Base-by-base conservation (phyloP, 2,888 invertebrate species). In the Antitype chi region DNA sequence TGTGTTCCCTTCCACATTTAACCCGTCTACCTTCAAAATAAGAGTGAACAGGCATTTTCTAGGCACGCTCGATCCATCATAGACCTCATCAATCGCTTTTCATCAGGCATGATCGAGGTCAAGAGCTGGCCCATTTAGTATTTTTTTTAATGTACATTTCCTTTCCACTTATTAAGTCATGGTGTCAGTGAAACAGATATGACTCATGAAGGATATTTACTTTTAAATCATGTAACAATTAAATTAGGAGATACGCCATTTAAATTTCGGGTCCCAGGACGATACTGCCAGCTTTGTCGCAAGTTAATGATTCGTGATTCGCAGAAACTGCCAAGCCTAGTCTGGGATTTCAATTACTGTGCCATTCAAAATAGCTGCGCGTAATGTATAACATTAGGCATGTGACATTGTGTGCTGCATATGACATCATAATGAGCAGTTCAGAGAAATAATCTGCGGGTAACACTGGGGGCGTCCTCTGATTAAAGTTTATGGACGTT, bases 241-340 rank as follows among this genome's bases (percentile, higher is more conserved):
- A 53, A 64, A 70, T 78, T 47, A 67, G 68, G 38, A 76, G 74
- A 74, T 85, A 79, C 64, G 71, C 43, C 67, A 55, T 74, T 62
- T 85, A 70, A 38, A 64, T 76, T 60, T 74, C 20, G 20, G 32
- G 67, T 73, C 52, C 67, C 73, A 57, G 75, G 68, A 85, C 80
- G 66, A 79, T 70, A 70, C 55, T 43, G 70, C 57, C 73, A 79
- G 79, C 80, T 81, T 85, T 81, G 86, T 82, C 74, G 78, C 74
- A 74, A 87, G 87, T 85, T 87, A 87, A 87, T 80, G 88, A 83
- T 76, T 85, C 86, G 88, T 87, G 75, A 84, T 90, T 90, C 89
- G 85, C 82, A 82, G 90, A 90, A 89, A 78, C 82, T 76, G 85
- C 81, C 87, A 68, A 81, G 87, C 91, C 89, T 85, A 82, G 89